Evolutionary conservation across 2,888 invertebrate species (phyloP), one percentile per base, ranked within the genome.

Genomic region (Micropterix aruncella): DNA sequence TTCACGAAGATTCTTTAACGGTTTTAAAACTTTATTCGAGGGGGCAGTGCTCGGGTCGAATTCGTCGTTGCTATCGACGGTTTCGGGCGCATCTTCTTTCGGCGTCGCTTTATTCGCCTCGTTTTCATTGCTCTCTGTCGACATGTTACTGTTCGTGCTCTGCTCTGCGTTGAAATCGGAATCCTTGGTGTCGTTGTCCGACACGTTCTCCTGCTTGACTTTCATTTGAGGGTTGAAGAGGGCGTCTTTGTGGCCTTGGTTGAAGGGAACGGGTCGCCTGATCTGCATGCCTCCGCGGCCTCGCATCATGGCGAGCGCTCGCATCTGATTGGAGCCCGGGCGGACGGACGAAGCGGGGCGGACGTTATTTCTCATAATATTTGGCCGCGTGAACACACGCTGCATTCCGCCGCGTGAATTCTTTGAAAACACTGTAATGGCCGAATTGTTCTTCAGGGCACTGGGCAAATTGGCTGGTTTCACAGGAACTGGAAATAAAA

Each of bases 391-490:
- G 37, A 67, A 51, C 16, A 68, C 56, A 54, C 69, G 61, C 46
- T 66, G 66, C 45, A 59, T 60, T 12, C 64, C 62, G 41, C 67
- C 58, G 1, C 62, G 61, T 0, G 61, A 63, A 4, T 60, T 58
- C 55, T 72, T 72, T 1, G 77, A 75, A 27, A 74, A 70, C 9
- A 75, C 74, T 1, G 78, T 74, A 17, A 77, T 70, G 1, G 76
- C 73, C 0, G 77, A 72, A 55, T 77, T 77, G 51, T 75, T 74
- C 55, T 77, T 78, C 46, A 77, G 60, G 2, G 71, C 69, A 14
- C 69, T 67, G 2, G 72, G 71, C 49, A 73, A 62, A 51, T 57
- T 66, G 1, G 61, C 54, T 36, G 60, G 50, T n/a, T 27, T 27
- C 7, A 27, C 27, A 12, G 27, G 27, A 27, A 27, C 27, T 27